Evolutionary conservation across 2,888 invertebrate species (phyloP), one percentile per base, ranked within the genome.

Genomic region (Alcis repandata): DNA sequence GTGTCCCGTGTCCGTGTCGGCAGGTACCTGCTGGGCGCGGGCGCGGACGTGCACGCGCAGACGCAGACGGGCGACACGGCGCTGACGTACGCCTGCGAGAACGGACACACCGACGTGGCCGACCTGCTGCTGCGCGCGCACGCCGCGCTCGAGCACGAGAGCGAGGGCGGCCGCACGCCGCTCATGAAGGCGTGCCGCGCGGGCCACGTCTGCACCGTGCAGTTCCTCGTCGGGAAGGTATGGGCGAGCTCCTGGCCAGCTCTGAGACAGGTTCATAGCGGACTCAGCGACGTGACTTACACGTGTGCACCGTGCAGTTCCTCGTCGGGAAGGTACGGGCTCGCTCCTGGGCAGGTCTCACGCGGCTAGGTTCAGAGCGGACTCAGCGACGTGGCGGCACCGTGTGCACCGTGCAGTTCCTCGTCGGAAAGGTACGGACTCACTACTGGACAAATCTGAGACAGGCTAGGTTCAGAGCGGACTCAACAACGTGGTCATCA

Each of bases 171-270:
- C 6, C 95, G 99, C 79, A 99, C 99, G 70, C 99, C 99, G 52
- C 93, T 99, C 82, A 99, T 99, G 99, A 99, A 99, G 93, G 99
- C 99, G 27, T 98, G 98, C 75, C 95, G 99, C 74, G 98, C 99
- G 15, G 99, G 99, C 0, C 99, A 99, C 89, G 93, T 98, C 59
- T 98, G 98, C 91, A 98, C 99, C 71, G 99, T 99, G 75, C n/a
- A n/a, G n/a, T n/a, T n/a, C n/a, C n/a, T n/a, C n/a, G n/a, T n/a
- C n/a, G n/a, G n/a, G n/a, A n/a, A n/a, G n/a, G n/a, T n/a, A n/a
- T n/a, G n/a, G n/a, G n/a, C n/a, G n/a, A n/a, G n/a, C n/a, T n/a
- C n/a, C n/a, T n/a, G n/a, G n/a, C n/a, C n/a, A n/a, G n/a, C n/a
- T n/a, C n/a, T n/a, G n/a, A n/a, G n/a, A n/a, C n/a, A n/a, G n/a